Evolutionary conservation across 2,888 invertebrate species (phyloP).

Genomic region (Vesta saturnalis): DNA sequence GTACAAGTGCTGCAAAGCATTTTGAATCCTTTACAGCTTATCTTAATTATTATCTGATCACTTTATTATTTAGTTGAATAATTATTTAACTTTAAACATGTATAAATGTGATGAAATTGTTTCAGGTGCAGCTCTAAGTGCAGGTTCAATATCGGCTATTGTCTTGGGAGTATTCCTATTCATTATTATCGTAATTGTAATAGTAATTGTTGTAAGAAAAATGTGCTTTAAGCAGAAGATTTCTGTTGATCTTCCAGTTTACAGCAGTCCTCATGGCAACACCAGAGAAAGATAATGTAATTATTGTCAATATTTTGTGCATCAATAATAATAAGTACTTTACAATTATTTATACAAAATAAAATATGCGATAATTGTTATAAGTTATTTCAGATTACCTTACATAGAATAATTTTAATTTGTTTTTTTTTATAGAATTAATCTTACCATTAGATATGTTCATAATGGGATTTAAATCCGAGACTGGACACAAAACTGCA

Average conservation of each 20-base stretch:
- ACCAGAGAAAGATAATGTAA: conserved; percentile 10
- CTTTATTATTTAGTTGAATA: too few relatives aligned
- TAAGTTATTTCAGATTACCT: neutral
- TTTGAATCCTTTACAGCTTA: too few relatives aligned
- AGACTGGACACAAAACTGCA: conserved; percentile 75
- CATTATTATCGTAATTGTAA: conserved; percentile 69
- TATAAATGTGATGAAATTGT: too few relatives aligned
- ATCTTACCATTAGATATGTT: conserved; percentile 16
- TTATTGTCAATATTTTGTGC: neutral
- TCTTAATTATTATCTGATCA: too few relatives aligned
- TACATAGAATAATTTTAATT: neutral
- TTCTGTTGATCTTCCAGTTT: conserved; percentile 68
- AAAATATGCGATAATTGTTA: neutral
- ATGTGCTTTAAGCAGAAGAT: conserved; percentile 33
- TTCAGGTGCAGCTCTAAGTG: conserved; percentile 53
- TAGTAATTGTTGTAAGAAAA: conserved; percentile 59
- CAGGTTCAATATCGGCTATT: conserved; percentile 73
- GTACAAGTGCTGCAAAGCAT: too few relatives aligned
- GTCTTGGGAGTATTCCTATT: conserved; percentile 73
- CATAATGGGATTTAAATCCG: conserved; percentile 49
- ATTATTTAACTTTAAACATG: too few relatives aligned
- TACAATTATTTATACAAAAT: neutral
- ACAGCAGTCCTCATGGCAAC: conserved; percentile 54
- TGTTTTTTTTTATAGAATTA: too few relatives aligned
- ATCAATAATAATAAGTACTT: neutral